These are phyloP conservation scores for Corynorhinus townsendii DNA, from an alignment of 2,113 vertebrate species.

Conservation along the genomic window DNA sequence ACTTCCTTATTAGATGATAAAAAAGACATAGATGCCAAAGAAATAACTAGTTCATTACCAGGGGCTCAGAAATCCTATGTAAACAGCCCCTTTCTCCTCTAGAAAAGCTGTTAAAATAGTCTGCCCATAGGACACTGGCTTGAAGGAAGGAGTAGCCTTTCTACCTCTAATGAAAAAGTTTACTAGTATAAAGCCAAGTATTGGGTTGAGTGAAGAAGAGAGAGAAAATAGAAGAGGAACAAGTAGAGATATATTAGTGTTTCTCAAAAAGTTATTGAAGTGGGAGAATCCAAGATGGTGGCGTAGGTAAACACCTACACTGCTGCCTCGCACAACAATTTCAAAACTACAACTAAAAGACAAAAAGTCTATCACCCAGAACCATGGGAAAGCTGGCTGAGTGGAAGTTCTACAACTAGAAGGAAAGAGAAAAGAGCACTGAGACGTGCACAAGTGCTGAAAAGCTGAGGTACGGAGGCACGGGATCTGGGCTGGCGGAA, in stretches of 20 bases:
- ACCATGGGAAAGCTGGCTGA: too few species aligned
- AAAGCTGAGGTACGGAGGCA: too few species aligned
- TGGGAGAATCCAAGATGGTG: too few species aligned
- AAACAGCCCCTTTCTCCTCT: background rate
- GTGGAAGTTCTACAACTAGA: too few species aligned
- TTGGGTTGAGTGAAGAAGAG: background rate
- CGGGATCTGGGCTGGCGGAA: too few species aligned
- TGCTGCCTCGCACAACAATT: too few species aligned
- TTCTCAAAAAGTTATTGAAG: background rate
- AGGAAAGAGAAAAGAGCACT: too few species aligned
- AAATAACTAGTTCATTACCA: background rate
- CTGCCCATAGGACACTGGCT: background rate
- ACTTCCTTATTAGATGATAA: background rate
- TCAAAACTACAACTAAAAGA: too few species aligned
- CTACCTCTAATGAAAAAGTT: background rate
- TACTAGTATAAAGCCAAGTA: background rate
- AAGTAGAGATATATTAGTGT: background rate
- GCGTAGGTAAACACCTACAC: too few species aligned
- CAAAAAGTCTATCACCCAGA: too few species aligned
- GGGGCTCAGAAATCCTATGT: background rate
- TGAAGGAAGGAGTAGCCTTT: background rate
- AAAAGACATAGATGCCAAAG: background rate
- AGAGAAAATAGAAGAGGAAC: background rate
- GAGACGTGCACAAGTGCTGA: too few species aligned
- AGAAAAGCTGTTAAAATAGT: background rate